These are phyloP conservation scores for Axea sp. DNA, from an alignment of 2,888 invertebrate species.

Conservation along the genomic window DNA sequence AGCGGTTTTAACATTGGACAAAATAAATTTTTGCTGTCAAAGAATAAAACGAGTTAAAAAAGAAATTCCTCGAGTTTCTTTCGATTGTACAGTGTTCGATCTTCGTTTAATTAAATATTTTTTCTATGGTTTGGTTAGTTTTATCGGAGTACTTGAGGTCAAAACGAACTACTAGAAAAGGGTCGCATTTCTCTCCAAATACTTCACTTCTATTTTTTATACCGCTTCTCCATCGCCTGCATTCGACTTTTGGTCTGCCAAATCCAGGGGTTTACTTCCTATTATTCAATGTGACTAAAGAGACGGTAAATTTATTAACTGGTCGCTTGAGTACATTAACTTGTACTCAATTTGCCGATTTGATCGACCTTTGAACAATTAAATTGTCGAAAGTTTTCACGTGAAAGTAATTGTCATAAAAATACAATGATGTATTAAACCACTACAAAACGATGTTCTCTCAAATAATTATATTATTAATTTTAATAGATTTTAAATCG, in stretches of 20 bases:
- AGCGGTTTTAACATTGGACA: conserved; percentile 31
- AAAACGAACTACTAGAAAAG: conserved; percentile 39
- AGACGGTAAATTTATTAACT: conserved; percentile 62
- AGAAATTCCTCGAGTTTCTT: conserved; percentile 23
- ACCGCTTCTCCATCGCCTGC: too few relatives aligned
- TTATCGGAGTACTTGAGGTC: conserved; percentile 52
- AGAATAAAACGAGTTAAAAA: conserved; percentile 30
- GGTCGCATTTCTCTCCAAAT: conserved; percentile 51
- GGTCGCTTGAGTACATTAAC: conserved; percentile 13
- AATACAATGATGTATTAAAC: conserved; percentile 2
- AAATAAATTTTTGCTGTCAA: conserved; percentile 35
- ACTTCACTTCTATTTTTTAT: conserved; percentile 19
- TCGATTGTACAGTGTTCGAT: conserved; percentile 24
- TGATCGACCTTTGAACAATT: conserved; percentile 34
- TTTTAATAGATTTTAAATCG: too few relatives aligned
- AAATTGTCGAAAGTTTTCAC: conserved; percentile 24
- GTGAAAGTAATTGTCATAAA: conserved; percentile 22
- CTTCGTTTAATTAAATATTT: conserved; percentile 53
- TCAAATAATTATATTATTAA: conserved; percentile 9
- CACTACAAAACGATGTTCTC: not conserved
- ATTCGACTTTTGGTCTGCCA: conserved; percentile 52
- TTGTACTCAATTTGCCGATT: conserved; percentile 12
- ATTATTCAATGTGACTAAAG: conserved; percentile 47
- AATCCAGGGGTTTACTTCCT: conserved; percentile 46
- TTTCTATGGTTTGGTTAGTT: conserved; percentile 42